phyloP scores from a whole-genome alignment of 1,140 invertebrate genomes.

The Gonioctena quinquepunctata region DNA sequence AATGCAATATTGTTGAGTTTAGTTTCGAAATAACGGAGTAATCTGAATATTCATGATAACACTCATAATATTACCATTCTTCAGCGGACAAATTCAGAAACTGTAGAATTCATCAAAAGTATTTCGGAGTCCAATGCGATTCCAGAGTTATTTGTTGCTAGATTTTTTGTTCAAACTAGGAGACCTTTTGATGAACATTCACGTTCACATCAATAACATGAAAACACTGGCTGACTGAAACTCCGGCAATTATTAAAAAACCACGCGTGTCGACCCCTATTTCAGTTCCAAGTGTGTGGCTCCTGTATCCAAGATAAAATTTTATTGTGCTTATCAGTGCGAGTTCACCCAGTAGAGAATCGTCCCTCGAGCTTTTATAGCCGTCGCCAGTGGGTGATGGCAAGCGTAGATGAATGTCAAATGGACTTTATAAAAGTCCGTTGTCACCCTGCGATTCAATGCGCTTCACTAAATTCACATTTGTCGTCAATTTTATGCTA shows the following conservation, averaged over 20 bases:
- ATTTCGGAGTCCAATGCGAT: too few species aligned
- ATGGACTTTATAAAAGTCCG: conserved; percentile 28
- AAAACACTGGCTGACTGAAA: too few species aligned
- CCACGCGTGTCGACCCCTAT: not conserved
- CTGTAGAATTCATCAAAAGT: too few species aligned
- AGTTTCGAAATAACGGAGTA: too few species aligned
- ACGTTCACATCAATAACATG: too few species aligned
- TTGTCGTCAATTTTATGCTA: conserved; percentile 26
- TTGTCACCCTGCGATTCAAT: conserved; percentile 27
- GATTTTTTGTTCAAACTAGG: too few species aligned
- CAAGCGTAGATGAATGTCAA: conserved; percentile 23
- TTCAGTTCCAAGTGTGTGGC: not conserved
- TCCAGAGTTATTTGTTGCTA: too few species aligned
- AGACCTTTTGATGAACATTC: too few species aligned
- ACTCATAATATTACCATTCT: too few species aligned
- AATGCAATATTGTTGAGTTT: too few species aligned
- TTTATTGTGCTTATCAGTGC: conserved; percentile 7
- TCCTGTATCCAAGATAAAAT: conserved; percentile 9
- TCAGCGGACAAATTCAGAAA: too few species aligned
- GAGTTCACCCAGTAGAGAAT: not conserved
- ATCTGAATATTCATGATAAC: too few species aligned
- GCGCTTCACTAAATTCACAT: conserved; percentile 22
- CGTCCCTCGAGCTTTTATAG: not conserved
- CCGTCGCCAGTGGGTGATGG: not conserved
- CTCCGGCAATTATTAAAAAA: not conserved